Evolutionary conservation across 1,140 invertebrate species (phyloP).

Genomic region (Drosophila rufa): DNA sequence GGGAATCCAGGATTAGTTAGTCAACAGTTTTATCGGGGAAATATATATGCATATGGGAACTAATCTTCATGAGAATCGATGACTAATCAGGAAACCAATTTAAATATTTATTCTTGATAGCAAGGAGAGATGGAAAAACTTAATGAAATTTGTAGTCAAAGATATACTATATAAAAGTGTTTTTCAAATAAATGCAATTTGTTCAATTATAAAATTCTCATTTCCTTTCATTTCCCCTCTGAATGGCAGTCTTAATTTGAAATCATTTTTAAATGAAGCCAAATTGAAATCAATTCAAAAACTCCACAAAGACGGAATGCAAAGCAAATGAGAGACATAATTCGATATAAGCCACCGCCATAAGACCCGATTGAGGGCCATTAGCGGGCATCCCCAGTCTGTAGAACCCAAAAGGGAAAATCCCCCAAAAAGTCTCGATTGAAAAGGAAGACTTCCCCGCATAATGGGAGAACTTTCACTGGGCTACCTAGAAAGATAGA

Average conservation of each 20-base stretch:
- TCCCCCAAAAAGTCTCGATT: conserved; percentile 13
- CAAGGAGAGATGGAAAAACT: background rate
- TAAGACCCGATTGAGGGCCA: conserved; percentile 48
- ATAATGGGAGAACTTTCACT: conserved; percentile 13
- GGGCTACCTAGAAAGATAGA: conserved; percentile 13
- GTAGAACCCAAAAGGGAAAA: background rate
- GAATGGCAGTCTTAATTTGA: conserved; percentile 15
- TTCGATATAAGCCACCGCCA: conserved; percentile 46
- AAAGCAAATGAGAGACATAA: conserved; percentile 23
- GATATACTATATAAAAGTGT: background rate
- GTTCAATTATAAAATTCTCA: conserved; percentile 15
- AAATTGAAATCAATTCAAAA: conserved; percentile 46
- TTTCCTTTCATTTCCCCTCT: background rate
- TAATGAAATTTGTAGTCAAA: background rate
- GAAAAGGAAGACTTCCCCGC: conserved; percentile 28
- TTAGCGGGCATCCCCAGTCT: conserved; percentile 23
- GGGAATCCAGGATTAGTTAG: conserved; percentile 31
- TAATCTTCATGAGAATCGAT: conserved; percentile 23
- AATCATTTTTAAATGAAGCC: conserved; percentile 35
- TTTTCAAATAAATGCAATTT: conserved; percentile 1
- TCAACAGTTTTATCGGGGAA: conserved; percentile 21
- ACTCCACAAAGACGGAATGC: conserved; percentile 9
- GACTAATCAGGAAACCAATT: background rate
- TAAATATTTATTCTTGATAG: conserved; percentile 19
- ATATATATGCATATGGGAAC: background rate